phyloP scores from a whole-genome alignment of 2,113 vertebrate genomes.

The Lophochroa leadbeateri region DNA sequence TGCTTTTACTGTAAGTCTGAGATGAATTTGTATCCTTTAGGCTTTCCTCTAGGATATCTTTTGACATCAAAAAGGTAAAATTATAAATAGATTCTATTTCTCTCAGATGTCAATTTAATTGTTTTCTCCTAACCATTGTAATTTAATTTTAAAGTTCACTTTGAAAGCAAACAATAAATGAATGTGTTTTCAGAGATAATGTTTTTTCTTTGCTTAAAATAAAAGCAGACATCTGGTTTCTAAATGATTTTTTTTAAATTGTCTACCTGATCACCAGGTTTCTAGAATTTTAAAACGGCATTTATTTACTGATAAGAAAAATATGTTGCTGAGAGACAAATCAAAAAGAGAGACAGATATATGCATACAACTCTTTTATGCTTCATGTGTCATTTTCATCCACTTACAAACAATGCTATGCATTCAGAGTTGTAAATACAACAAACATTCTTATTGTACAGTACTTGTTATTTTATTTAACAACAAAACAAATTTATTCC shows the following conservation, averaged over 20 bases:
- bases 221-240: not conserved
- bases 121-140: constrained; percentile 12
- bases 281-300: not conserved
- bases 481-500: not conserved
- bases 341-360: not conserved
- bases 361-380: not conserved
- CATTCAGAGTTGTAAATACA: not conserved
- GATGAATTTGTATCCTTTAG: constrained; percentile 40
- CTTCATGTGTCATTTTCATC: not conserved
- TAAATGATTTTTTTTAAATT: not conserved
- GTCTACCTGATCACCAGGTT: not conserved
- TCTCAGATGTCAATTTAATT: constrained; percentile 48
- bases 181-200: constrained; percentile 5
- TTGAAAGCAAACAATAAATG: constrained; percentile 44
- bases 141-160: constrained; percentile 51
- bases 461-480: not conserved
- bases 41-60: constrained; percentile 29
- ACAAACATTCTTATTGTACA: not conserved
- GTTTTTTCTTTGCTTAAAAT: constrained; percentile 21
- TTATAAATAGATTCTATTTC: constrained; percentile 50
- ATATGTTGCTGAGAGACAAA: not conserved
- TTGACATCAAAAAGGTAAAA: constrained; percentile 57
- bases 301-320: not conserved
- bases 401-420: not conserved
- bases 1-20: constrained; percentile 12